phyloP scores from a whole-genome alignment of 2,888 invertebrate species.

The Augochlorella aurata region DNA sequence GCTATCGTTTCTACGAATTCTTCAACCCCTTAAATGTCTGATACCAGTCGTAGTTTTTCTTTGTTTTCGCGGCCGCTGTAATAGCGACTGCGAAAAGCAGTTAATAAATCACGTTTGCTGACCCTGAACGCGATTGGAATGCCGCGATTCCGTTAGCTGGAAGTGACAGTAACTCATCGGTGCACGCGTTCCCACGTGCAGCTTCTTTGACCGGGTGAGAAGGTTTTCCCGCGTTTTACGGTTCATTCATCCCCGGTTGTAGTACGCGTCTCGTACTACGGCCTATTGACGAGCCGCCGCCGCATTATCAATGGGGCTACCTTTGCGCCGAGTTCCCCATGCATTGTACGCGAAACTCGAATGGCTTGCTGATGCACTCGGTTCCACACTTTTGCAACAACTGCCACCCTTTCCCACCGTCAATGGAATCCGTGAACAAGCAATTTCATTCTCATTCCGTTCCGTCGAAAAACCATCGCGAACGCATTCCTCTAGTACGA shows the following conservation, averaged over 20 bases:
- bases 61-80: not conserved
- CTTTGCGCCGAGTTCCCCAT: not conserved
- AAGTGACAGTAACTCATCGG: not conserved
- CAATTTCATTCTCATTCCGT: too few species aligned
- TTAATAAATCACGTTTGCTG: not conserved
- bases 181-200: slow-evolving; percentile 1
- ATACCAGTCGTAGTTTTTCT: too few species aligned
- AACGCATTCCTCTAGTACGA: too few species aligned
- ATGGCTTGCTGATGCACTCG: not conserved
- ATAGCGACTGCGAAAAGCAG: not conserved
- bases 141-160: not conserved
- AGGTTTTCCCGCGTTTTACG: slow-evolving; percentile 2
- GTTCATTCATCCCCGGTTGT: slow-evolving; percentile 9
- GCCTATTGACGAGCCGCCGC: not conserved
- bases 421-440: too few species aligned
- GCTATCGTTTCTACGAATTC: not conserved
- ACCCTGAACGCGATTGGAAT: not conserved
- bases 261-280: slow-evolving; percentile 12
- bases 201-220: not conserved
- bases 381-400: not conserved
- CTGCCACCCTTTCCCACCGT: too few species aligned
- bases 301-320: slow-evolving; percentile 8
- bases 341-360: not conserved
- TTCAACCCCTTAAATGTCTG: not conserved
- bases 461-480: too few species aligned